phyloP scores from a whole-genome alignment of 2,797 vertebrate species.

The Diglossa cyanea region DNA sequence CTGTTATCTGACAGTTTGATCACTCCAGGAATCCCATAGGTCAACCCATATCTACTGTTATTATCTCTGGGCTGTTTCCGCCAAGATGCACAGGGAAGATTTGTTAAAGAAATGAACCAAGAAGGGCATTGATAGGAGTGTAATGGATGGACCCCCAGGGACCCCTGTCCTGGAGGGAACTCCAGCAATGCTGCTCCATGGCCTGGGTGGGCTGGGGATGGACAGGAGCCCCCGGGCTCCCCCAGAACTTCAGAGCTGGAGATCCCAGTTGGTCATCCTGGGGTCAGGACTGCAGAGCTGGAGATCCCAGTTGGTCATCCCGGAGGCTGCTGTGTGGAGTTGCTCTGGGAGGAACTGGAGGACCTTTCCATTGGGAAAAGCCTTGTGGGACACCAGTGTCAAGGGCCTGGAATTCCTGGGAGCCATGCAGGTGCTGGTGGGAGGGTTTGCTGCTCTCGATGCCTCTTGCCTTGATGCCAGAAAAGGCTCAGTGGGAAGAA shows the following conservation, averaged over 20 bases:
- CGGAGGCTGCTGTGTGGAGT: background rate
- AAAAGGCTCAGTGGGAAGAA: background rate
- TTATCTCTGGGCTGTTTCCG: constrained; percentile 40
- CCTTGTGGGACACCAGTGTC: background rate
- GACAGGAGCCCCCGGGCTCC: rapidly evolving
- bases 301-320: background rate
- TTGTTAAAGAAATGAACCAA: background rate
- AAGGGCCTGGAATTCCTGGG: background rate
- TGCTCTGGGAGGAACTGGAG: background rate
- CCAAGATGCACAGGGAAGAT: background rate
- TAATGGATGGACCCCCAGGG: background rate
- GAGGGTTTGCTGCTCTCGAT: background rate
- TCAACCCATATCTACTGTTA: constrained; percentile 26
- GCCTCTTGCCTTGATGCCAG: background rate
- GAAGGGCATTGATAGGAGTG: background rate
- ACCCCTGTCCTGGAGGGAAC: background rate
- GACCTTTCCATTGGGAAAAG: background rate
- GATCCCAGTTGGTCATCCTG: background rate
- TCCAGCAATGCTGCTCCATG: background rate
- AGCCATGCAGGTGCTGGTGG: background rate
- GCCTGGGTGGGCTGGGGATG: background rate
- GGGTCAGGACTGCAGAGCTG: background rate
- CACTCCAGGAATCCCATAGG: constrained; percentile 50
- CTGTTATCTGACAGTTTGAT: constrained; percentile 59
- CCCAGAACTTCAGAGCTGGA: background rate